Conservation (phyloP, 2,888 invertebrate genomes). For the Tenthredo notha region DNA sequence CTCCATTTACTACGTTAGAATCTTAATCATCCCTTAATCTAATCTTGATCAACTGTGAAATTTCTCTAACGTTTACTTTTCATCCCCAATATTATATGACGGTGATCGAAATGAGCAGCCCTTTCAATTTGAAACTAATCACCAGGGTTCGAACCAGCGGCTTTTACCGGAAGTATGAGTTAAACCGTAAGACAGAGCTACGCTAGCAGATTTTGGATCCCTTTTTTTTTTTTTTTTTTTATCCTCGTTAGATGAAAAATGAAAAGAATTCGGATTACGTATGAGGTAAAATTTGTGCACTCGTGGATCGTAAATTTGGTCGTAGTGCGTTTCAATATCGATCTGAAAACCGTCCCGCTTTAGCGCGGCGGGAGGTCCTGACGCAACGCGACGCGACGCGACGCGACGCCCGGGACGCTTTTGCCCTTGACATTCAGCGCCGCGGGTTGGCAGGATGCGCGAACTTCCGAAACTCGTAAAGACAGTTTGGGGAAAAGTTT, state of each 20-base stretch:
- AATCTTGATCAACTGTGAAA: not conserved
- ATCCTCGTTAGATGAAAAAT: not conserved
- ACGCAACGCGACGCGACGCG: constrained; percentile 58
- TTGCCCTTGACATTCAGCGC: constrained; percentile 71
- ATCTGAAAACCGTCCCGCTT: constrained; percentile 59
- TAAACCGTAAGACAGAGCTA: not conserved
- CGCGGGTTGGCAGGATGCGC: constrained; percentile 59
- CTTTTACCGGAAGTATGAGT: not conserved
- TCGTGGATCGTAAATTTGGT: constrained; percentile 64
- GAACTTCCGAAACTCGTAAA: constrained; percentile 57
- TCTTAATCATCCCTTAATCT: not conserved
- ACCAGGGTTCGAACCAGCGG: not conserved
- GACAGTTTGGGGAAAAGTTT: not conserved
- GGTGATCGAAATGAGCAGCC: not conserved
- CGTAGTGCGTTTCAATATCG: constrained; percentile 64
- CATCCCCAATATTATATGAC: not conserved
- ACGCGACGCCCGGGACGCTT: constrained; percentile 58
- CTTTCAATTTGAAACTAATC: not conserved
- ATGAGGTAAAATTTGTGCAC: not conserved
- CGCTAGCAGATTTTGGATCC: not conserved
- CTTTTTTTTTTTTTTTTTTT: not conserved
- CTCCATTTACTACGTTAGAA: not conserved
- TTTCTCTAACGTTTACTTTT: not conserved
- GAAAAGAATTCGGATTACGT: not conserved
- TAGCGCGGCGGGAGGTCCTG: constrained; percentile 3